These are phyloP conservation scores for Hozukius guyotensis DNA, from an alignment of 2,797 vertebrate species.

Conservation along the genomic window DNA sequence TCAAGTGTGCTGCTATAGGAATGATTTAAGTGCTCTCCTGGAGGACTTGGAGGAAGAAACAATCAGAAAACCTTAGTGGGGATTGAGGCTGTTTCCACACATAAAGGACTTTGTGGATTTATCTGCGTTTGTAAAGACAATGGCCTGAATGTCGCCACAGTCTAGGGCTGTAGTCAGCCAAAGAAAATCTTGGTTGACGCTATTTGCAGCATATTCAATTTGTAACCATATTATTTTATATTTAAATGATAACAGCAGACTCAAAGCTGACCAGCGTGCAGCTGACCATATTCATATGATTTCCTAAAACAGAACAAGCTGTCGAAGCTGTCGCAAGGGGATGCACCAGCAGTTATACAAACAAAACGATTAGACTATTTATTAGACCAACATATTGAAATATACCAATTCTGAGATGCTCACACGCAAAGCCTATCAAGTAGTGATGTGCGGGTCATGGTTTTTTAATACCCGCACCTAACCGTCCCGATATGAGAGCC, in stretches of 20 bases:
- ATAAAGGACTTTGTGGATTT: not conserved
- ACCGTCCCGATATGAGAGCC: no score
- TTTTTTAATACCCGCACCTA: no score
- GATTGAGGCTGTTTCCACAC: not conserved
- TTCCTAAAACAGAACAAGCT: not conserved
- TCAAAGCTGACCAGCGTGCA: not conserved
- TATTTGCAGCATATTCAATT: not conserved
- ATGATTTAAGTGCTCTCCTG: slow-evolving; percentile 12
- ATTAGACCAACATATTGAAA: no score
- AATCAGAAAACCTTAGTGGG: not conserved
- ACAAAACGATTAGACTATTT: no score
- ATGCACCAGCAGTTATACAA: no score
- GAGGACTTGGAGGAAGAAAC: not conserved
- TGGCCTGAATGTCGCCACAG: not conserved
- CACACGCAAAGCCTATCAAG: no score
- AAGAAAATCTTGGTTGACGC: not conserved
- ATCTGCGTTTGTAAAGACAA: not conserved
- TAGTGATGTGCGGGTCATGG: no score
- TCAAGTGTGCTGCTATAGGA: not conserved
- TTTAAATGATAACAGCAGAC: not conserved
- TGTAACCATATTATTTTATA: not conserved
- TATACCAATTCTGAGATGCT: no score
- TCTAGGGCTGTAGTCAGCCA: not conserved
- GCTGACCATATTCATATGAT: not conserved
- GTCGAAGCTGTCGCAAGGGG: no score